Base-by-base conservation (phyloP, 2,888 invertebrate genomes). In the Phlogophora meticulosa region DNA sequence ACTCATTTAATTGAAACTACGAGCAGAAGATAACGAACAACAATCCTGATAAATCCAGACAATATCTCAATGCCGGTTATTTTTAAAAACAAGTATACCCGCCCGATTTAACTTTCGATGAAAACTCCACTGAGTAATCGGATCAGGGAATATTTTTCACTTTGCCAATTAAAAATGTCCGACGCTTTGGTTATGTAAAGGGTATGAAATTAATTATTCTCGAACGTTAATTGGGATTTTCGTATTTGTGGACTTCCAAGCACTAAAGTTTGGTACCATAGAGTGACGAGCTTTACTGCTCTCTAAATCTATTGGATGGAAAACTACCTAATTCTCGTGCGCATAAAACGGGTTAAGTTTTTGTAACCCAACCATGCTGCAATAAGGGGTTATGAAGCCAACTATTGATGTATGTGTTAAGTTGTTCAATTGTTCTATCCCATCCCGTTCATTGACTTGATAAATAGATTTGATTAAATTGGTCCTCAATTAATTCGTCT, bases 161-260 rank as follows among this genome's bases (percentile, higher is more conserved):
- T 86, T 87, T 87, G 91, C 94, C 94, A 94, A 94, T 94, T 95
- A 95, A 93, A 91, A 93, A 91, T 86, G 86, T 85, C 86, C 85
- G 88, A 85, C 82, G 88, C 83, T 81, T 85, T 88, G 88, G 88
- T 89, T 91, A 88, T 85, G 87, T 83, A 87, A 86, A 86, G 87
- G 87, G 90, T 87, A 88, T 85, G 86, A 91, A 91, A 92, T 91
- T 91, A 92, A 93, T 93, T 89, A 88, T 71, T 80, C 71, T 76
- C 56, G 66, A 68, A 78, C 51, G 72, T 68, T 76, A 64, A 82
- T 78, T 77, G 77, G 75, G n/a, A 67, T 73, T 77, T 72, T 57
- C 60, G 28, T 70, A 69, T 76, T 72, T 87, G 82, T 82, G 80
- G 76, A 80, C 76, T 82, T 77, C 72, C 66, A 69, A 78, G 76